Evolutionary conservation across 2,113 vertebrate species (phyloP).

Genomic region (Aspidoscelis tigris): DNA sequence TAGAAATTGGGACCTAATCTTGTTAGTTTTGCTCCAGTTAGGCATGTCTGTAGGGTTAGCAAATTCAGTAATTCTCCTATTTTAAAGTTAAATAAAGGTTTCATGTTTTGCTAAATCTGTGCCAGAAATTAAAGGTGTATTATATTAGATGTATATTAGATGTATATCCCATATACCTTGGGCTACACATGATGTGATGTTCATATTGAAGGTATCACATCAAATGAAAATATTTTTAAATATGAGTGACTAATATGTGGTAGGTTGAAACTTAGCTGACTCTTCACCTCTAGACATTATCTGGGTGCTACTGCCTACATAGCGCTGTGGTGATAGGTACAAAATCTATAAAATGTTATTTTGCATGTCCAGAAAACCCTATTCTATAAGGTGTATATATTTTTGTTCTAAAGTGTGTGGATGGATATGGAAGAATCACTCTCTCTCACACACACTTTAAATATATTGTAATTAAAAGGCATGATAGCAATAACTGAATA

Average conservation of each 20-base stretch:
- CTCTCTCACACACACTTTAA: background rate
- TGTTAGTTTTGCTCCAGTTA: slow-evolving; percentile 7
- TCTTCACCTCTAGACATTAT: slow-evolving; percentile 16
- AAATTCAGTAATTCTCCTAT: background rate
- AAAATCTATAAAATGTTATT: background rate
- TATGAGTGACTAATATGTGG: background rate
- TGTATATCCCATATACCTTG: slow-evolving; percentile 3
- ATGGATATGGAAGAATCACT: background rate
- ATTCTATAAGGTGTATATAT: background rate
- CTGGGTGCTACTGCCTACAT: background rate
- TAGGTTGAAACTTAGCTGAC: background rate
- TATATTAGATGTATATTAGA: background rate
- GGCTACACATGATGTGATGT: slow-evolving; percentile 9
- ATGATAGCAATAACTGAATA: background rate
- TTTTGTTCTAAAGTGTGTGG: slow-evolving; percentile 13
- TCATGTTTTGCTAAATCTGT: slow-evolving; percentile 14
- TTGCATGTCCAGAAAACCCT: background rate
- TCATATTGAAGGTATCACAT: slow-evolving; percentile 27
- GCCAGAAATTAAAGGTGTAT: slow-evolving; percentile 12
- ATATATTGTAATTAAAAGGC: background rate
- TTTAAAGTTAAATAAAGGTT: background rate
- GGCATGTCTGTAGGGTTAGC: background rate
- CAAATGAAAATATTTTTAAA: slow-evolving; percentile 11
- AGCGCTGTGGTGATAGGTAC: background rate
- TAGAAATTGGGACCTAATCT: background rate